Conservation (phyloP, 2,888 invertebrate genomes). For the Cistogaster globosa region DNA sequence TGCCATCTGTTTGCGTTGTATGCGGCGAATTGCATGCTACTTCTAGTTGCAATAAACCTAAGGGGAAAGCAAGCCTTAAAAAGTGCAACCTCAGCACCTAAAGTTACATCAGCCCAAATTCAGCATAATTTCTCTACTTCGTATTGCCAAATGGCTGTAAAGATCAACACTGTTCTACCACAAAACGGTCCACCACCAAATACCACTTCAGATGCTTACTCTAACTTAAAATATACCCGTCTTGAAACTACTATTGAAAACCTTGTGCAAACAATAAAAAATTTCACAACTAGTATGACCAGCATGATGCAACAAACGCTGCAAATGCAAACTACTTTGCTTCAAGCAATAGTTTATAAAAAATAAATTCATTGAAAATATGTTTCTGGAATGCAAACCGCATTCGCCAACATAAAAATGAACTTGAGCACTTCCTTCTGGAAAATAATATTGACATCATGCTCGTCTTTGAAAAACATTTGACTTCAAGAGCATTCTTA, state of each 20-base stretch:
- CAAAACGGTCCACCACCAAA: background rate
- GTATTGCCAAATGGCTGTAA: background rate
- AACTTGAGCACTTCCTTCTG: background rate
- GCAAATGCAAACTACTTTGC: background rate
- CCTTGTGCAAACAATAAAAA: background rate
- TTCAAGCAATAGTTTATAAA: conserved; percentile 5
- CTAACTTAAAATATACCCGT: background rate
- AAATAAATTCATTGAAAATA: conserved; percentile 7
- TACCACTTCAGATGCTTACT: too few relatives aligned
- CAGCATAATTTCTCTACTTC: too few relatives aligned
- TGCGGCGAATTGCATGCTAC: too few relatives aligned
- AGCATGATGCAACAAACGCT: background rate
- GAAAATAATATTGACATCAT: background rate
- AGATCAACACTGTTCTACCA: background rate
- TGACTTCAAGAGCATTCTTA: background rate
- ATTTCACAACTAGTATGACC: background rate
- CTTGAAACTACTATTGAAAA: background rate
- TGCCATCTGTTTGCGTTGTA: too few relatives aligned
- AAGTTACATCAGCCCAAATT: background rate
- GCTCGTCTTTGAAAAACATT: conserved; percentile 6
- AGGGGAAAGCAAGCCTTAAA: background rate
- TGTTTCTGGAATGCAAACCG: conserved; percentile 31
- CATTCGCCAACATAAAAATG: conserved; percentile 24
- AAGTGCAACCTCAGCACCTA: background rate
- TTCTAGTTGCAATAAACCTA: too few relatives aligned